A percentile compares a stretch with the other conserved stretches of the same genome.
Evolutionary conservation across 2,888 invertebrate genomes (phyloP).

Genomic region (Tenthredo distinguenda): DNA sequence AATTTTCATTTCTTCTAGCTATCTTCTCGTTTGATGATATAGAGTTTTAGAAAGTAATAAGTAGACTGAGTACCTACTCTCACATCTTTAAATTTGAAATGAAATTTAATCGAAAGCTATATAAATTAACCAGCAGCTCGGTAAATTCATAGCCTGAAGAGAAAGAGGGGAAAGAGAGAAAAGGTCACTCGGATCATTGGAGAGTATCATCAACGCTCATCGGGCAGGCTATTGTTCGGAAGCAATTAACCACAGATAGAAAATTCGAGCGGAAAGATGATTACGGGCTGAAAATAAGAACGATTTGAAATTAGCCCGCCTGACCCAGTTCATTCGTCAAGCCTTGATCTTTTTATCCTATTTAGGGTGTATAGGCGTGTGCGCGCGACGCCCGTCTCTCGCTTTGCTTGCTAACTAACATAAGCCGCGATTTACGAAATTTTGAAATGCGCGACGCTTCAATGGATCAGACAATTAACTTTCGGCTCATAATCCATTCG

Average conservation of each 20-base stretch:
- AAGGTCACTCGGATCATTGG: conserved; percentile 32
- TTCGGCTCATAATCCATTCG: neutral
- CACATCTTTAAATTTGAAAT: neutral
- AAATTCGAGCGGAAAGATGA: neutral
- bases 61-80: neutral
- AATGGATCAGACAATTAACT: conserved; percentile 3
- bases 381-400: neutral
- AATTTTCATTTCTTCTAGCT: neutral
- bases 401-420: neutral
- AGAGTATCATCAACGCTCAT: neutral
- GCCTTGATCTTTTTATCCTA: conserved; percentile 30
- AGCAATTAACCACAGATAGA: neutral
- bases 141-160: neutral
- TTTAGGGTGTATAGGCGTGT: neutral
- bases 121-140: neutral
- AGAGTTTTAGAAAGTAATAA: conserved; percentile 17
- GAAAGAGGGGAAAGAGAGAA: neutral
- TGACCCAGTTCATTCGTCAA: conserved; percentile 45
- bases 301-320: conserved; percentile 34
- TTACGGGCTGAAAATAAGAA: neutral
- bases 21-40: neutral
- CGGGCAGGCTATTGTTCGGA: conserved; percentile 29
- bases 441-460: neutral
- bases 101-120: neutral
- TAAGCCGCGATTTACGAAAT: neutral